These are phyloP conservation scores for Triops longicaudatus DNA, from an alignment of 1,140 invertebrate genomes.

Conservation along the genomic window DNA sequence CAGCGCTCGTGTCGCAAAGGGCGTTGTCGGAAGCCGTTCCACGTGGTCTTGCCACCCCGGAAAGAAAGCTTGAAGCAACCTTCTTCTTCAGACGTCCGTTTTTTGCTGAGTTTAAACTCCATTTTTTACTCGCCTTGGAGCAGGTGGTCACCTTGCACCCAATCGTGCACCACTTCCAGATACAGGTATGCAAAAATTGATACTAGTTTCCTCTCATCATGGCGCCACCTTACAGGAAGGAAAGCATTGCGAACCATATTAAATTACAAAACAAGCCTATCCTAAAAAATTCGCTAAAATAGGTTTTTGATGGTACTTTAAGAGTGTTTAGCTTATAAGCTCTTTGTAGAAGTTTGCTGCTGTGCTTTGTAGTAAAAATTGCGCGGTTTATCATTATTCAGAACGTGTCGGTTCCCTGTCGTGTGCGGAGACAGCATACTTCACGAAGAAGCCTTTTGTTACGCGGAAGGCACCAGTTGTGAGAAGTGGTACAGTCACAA, in stretches of 20 bases:
- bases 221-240: too few relatives aligned
- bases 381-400: slow-evolving; percentile 34
- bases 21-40: slow-evolving; percentile 27
- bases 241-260: too few relatives aligned
- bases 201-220: too few relatives aligned
- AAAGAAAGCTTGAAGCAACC: slow-evolving; percentile 26
- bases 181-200: slow-evolving; percentile 40
- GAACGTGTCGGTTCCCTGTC: slow-evolving; percentile 61
- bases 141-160: slow-evolving; percentile 51
- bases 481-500: slow-evolving; percentile 53
- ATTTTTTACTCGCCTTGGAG: slow-evolving; percentile 52
- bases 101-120: slow-evolving; percentile 37
- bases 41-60: slow-evolving; percentile 20
- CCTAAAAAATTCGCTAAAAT: too few relatives aligned
- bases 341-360: too few relatives aligned
- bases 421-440: slow-evolving; percentile 65
- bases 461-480: slow-evolving; percentile 65
- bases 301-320: neutral
- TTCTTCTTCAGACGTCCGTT: slow-evolving; percentile 33
- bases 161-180: slow-evolving; percentile 49
- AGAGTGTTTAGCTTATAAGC: too few relatives aligned
- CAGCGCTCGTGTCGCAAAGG: slow-evolving; percentile 30
- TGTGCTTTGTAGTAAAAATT: slow-evolving; percentile 27
- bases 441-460: slow-evolving; percentile 74
- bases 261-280: too few relatives aligned